These are phyloP conservation scores for Formica selysi DNA, from an alignment of 1,140 invertebrate species.

Conservation along the genomic window DNA sequence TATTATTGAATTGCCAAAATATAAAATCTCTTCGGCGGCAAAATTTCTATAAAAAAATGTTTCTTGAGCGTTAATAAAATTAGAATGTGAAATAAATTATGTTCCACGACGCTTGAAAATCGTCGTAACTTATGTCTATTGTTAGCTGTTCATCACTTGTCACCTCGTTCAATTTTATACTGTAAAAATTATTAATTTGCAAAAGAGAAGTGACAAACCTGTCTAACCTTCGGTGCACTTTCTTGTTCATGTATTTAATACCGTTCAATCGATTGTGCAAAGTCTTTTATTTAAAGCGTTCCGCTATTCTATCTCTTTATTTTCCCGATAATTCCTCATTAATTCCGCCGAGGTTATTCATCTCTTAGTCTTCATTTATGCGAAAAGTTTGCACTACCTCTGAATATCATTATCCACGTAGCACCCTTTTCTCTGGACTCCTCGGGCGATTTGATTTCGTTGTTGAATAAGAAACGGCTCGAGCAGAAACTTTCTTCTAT, in stretches of 20 bases:
- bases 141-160: not conserved
- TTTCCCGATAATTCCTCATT: constrained; percentile 72
- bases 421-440: constrained; percentile 47
- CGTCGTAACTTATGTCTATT: not conserved
- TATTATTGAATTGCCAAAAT: not conserved
- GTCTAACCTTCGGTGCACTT: constrained; percentile 6
- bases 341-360: constrained; percentile 72
- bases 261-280: constrained; percentile 41
- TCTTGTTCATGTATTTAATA: constrained; percentile 61
- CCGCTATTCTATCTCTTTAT: constrained; percentile 64
- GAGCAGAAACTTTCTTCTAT: constrained; percentile 55
- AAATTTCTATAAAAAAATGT: not conserved
- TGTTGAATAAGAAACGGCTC: constrained; percentile 43
- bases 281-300: constrained; percentile 72
- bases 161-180: constrained; percentile 37
- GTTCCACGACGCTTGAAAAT: not conserved
- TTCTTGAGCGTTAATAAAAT: not conserved
- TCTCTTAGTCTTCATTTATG: constrained; percentile 68
- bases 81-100: constrained; percentile 3
- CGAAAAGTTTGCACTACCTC: constrained; percentile 66
- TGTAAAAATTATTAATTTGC: constrained; percentile 25
- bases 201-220: constrained; percentile 22
- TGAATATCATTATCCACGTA: constrained; percentile 65
- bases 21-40: not conserved
- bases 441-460: constrained; percentile 57